Conservation (phyloP, 2,113 vertebrate species). For the Sylvia atricapilla region DNA sequence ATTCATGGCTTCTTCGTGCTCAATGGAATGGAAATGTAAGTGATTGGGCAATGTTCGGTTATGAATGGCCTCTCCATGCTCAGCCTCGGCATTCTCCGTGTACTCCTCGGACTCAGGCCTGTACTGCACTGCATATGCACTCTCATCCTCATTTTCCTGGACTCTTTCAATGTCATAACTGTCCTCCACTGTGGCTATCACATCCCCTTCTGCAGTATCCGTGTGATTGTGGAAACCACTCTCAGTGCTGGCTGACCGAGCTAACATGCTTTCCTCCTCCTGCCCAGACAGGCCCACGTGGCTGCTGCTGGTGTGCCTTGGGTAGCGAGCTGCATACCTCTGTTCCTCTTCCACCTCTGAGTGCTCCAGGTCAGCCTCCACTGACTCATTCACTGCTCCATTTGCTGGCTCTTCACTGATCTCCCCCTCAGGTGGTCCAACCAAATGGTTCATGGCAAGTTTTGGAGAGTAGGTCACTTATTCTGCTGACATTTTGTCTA, state of each 20-base stretch:
- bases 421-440: slow-evolving; percentile 77
- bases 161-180: slow-evolving; percentile 68
- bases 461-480: slow-evolving; percentile 62
- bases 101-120: slow-evolving; percentile 91
- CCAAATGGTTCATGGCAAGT: slow-evolving; percentile 84
- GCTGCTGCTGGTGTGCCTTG: slow-evolving; percentile 54
- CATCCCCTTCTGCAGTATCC: slow-evolving; percentile 90
- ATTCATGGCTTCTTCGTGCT: slow-evolving; percentile 81
- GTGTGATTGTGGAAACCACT: slow-evolving; percentile 95
- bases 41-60: slow-evolving; percentile 74
- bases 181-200: slow-evolving; percentile 76
- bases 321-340: slow-evolving; percentile 48
- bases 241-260: slow-evolving; percentile 92
- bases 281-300: slow-evolving; percentile 61
- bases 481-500: slow-evolving; percentile 72
- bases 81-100: slow-evolving; percentile 88
- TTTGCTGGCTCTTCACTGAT: slow-evolving; percentile 72
- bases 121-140: slow-evolving; percentile 76
- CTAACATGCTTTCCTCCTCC: slow-evolving; percentile 84
- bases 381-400: slow-evolving; percentile 79
- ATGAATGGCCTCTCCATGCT: slow-evolving; percentile 79
- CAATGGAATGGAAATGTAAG: slow-evolving; percentile 78
- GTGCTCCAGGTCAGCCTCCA: slow-evolving; percentile 82
- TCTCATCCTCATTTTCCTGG: slow-evolving; percentile 81
- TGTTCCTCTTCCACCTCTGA: slow-evolving; percentile 73